Conservation (phyloP, 2,797 vertebrate species). For the Enteromius thamalakanensis region DNA sequence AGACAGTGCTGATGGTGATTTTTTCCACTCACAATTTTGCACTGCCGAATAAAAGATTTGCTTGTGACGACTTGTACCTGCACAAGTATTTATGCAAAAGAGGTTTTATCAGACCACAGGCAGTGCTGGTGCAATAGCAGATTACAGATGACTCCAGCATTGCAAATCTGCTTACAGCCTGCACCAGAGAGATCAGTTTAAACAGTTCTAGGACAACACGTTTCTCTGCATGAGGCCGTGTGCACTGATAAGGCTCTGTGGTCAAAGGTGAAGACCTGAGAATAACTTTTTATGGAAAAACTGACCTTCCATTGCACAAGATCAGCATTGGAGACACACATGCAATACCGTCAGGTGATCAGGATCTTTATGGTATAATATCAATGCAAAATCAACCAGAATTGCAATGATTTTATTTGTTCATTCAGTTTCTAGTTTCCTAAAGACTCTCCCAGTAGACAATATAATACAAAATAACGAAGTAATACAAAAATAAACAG, state of each 20-base stretch:
- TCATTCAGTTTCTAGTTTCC: neutral
- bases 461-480: neutral
- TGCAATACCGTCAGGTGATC: neutral
- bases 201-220: conserved; percentile 45
- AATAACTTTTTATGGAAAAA: neutral
- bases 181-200: conserved; percentile 71
- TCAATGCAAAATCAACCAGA: neutral
- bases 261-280: conserved; percentile 22
- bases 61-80: neutral
- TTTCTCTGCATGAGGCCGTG: conserved; percentile 9
- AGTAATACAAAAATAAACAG: neutral
- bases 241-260: conserved; percentile 6
- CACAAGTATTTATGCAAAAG: conserved; percentile 13
- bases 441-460: neutral
- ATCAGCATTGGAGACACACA: neutral
- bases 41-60: neutral
- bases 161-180: conserved; percentile 71
- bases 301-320: neutral
- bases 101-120: conserved; percentile 37
- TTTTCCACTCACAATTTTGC: neutral
- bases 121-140: conserved; percentile 57
- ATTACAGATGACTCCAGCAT: conserved; percentile 68
- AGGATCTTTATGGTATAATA: neutral
- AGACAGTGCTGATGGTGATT: neutral
- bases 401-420: neutral